Evolutionary conservation across 2,113 vertebrate species (phyloP).

Genomic region (Ellobius talpinus): DNA sequence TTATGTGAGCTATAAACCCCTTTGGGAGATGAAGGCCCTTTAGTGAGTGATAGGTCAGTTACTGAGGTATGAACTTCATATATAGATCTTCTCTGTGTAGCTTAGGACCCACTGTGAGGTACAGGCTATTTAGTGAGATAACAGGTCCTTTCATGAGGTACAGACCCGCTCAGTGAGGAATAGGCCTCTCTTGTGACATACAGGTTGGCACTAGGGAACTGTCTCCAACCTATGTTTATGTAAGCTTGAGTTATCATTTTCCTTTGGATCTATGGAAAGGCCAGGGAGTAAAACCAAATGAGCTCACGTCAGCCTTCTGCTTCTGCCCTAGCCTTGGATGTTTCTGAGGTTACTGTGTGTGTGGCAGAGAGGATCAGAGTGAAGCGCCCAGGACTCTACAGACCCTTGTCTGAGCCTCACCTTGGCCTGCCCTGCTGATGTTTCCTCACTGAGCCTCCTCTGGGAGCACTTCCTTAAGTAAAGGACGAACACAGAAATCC

Average conservation of each 20-base stretch:
- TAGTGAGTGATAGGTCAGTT: not conserved
- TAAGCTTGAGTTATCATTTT: not conserved
- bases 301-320: not conserved
- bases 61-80: not conserved
- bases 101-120: not conserved
- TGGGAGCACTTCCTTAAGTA: not conserved
- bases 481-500: not conserved
- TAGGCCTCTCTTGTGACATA: too few species aligned
- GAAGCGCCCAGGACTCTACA: not conserved
- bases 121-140: not conserved
- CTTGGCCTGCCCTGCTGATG: not conserved
- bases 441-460: not conserved
- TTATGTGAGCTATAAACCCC: not conserved
- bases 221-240: rapidly evolving
- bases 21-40: not conserved
- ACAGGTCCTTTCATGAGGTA: not conserved
- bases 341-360: not conserved
- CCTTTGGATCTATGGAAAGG: not conserved
- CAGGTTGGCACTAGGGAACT: not conserved
- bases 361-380: not conserved
- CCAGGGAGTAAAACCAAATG: not conserved
- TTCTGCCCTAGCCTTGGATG: not conserved
- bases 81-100: not conserved
- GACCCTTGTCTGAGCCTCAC: not conserved
- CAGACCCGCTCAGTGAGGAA: not conserved